Evolutionary conservation across 2,113 vertebrate species (phyloP), one percentile per base, ranked within the genome.

Genomic region (Lophotis ruficrista): DNA sequence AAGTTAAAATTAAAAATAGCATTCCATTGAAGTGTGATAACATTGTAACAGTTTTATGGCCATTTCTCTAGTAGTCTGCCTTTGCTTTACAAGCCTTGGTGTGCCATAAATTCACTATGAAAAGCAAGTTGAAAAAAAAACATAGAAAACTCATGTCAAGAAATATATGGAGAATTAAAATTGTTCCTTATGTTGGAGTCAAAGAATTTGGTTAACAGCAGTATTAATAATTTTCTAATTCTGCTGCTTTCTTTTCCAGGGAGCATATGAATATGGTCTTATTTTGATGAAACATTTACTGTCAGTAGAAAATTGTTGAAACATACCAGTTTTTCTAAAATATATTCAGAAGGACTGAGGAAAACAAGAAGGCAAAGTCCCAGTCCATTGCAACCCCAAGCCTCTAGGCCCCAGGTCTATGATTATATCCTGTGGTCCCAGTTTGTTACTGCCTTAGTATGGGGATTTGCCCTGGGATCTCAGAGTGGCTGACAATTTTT

Each of bases 221-320:
- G 31, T 86, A 93, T 89, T 90, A 83, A 83, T 91, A 14, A 92
- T 86, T 94, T 96, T 92, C 65, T 75, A 88, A 75, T 94, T 86
- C 71, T 73, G 9, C 53, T 7, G 5, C 14, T 25, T 81, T 73
- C 25, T 79, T 86, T 96, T 82, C 48, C 33, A 76, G n/a, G 25
- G 41, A 95, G 16, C 22, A 17, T 72, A 83, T 48, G 48, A 50
- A 77, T 62, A 37, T 70, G 37, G 27, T 89, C 64, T 91, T 95
- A 83, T 54, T 87, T 84, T 90, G 90, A 80, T 69, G 62, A 93
- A 94, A 91, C 10, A 37, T 80, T 89, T 73, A 15, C 33, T 82
- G 50, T 75, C 68, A 51, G 25, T 48, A 73, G 60, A 81, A 96
- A 91, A 86, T 57, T 68, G 9, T 45, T 68, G 78, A 79, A 45